Conservation (phyloP, 2,797 vertebrate species). For the Nyctalus aviator region DNA sequence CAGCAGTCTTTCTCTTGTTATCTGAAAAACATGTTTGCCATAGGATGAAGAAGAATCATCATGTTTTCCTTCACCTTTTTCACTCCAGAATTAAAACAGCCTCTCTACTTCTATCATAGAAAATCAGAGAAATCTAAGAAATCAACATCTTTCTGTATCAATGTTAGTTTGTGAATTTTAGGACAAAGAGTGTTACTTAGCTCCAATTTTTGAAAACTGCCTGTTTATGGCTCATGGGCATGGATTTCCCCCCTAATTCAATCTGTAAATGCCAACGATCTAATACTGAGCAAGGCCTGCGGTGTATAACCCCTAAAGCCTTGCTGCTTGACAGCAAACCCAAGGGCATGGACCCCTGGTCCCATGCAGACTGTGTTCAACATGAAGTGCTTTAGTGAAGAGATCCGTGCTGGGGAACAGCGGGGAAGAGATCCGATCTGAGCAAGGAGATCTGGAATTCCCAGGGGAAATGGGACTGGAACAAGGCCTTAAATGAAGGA, state of each 20-base stretch:
- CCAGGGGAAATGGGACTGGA: neutral
- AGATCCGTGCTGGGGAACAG: neutral
- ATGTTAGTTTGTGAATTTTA: neutral
- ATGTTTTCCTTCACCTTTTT: neutral
- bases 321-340: neutral
- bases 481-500: neutral
- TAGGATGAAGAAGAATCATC: neutral
- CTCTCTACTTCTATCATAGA: constrained; percentile 6
- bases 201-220: neutral
- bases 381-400: neutral
- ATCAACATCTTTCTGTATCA: neutral
- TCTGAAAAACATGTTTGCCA: neutral
- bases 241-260: neutral
- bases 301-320: neutral
- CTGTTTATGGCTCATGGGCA: neutral
- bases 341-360: neutral
- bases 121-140: neutral
- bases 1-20: neutral
- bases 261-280: neutral
- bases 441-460: neutral
- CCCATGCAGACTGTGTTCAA: accelerated
- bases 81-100: constrained; percentile 36
- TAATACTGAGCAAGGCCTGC: neutral
- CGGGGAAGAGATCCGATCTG: neutral
- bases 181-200: neutral